A percentile compares a stretch with the other conserved stretches of the same genome.
These are phyloP conservation scores for Dilophus febrilis DNA, from an alignment of 2,888 invertebrate genomes.

Conservation along the genomic window DNA sequence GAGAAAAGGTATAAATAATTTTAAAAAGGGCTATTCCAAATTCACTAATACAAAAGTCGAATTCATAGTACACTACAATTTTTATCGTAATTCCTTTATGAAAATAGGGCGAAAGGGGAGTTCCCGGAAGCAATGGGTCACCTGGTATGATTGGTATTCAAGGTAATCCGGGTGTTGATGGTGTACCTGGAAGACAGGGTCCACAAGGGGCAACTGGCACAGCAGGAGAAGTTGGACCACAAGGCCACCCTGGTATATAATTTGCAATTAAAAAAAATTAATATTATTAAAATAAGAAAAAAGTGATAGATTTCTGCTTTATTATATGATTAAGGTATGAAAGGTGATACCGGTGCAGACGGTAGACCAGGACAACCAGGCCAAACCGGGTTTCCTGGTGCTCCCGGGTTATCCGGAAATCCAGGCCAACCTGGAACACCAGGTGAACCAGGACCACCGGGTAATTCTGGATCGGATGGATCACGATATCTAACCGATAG, in stretches of 20 bases:
- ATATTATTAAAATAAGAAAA: too few relatives aligned
- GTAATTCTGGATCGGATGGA: background rate
- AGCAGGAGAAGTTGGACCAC: conserved; percentile 12
- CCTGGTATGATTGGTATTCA: conserved; percentile 31
- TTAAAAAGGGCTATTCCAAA: too few relatives aligned
- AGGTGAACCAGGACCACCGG: conserved; percentile 36
- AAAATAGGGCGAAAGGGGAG: conserved; percentile 18
- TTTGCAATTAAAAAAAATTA: too few relatives aligned
- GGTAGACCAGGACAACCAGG: conserved; percentile 15
- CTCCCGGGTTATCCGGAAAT: conserved; percentile 13
- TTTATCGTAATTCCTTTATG: too few relatives aligned
- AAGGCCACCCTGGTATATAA: conserved; percentile 22
- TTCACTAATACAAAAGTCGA: too few relatives aligned
- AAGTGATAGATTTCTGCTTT: background rate
- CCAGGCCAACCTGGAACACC: conserved; percentile 25
- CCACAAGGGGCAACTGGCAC: conserved; percentile 6
- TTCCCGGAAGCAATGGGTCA: conserved; percentile 10
- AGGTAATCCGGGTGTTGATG: conserved; percentile 36
- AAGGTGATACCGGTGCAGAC: conserved; percentile 7
- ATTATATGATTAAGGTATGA: background rate
- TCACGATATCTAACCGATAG: background rate
- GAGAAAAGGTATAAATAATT: background rate
- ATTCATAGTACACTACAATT: too few relatives aligned
- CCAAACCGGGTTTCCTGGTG: conserved; percentile 21
- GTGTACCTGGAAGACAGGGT: conserved; percentile 7